Base-by-base conservation (phyloP, 2,113 vertebrate genomes). In the Etia nguti region DNA sequence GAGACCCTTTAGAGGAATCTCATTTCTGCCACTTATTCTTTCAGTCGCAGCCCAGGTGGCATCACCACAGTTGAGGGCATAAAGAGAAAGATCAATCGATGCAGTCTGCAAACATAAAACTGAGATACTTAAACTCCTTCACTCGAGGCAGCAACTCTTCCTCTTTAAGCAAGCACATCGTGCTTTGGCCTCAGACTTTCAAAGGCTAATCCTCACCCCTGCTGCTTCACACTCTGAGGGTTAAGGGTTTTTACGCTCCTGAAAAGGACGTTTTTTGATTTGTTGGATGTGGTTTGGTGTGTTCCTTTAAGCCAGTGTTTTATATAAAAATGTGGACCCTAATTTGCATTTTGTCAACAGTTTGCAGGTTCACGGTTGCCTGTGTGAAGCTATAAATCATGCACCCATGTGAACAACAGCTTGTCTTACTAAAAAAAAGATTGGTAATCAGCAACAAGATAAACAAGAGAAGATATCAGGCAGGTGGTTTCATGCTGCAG, bases 221-320 rank as follows among this genome's bases (percentile, higher is more conserved):
- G 29, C 31, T 6, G 16, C 31, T 11, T 36, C 31, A 34, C 9
- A 6, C 31, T 36, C 16, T 10, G 59, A 34, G 59, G 59, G 29
- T 34, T 31, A 9, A 5, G 24, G 56, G 59, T 41, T 68, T 68
- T 22, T 41, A 15, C 16, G 7, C 31, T 65, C 34, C 34, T 38
- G 18, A 65, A 0, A 12, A 65, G 34, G 18, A 65, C 10, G 2
- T 38, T 68, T 56, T 68, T 68, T 11, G 0, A 41, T 68, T 24
- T 22, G 62, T 0, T 4, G 20, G 20, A 9, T 41, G 34, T 9
- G 34, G 36, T 7, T 15, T 0, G 4, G 2, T 1, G 3, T 15
- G n/a, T 24, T 22, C n/a, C 65, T 15, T 11, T 6, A 22, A 70
- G n/a, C 34, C 6, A 0, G 0, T 8, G 20, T 68, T 68, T 68